Base-by-base conservation (phyloP, 2,113 vertebrate genomes). In the Ochotona princeps region DNA sequence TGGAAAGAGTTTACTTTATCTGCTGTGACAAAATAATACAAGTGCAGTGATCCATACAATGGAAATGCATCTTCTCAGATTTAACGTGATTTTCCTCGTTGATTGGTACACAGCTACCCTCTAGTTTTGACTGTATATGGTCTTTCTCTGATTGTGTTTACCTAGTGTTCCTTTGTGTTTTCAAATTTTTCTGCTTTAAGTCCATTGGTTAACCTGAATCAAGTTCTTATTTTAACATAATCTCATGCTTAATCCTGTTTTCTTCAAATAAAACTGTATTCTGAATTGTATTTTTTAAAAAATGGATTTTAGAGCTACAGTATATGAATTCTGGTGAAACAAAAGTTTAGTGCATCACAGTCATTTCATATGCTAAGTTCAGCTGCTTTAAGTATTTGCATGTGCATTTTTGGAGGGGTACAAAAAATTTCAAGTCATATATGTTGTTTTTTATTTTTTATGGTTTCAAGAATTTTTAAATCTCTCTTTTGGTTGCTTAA, bases 321-420 rank as follows among this genome's bases (percentile, higher is more conserved):
- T 18, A 51, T 80, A 51, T 12, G 1, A 30, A 60, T 84, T 80
- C 74, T 1, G 11, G 8, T 18, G 18, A 12, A 72, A 79, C 9
- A 85, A 8, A 57, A 83, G 15, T 66, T 35, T 23, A 54, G 26
- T 7, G 44, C 7, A 47, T 21, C 78, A 70, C 12, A 65, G 26
- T 38, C 28, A 83, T 78, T 10, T 67, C 15, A 67, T n/a, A 73
- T 80, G 9, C 60, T 74, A 67, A 85, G 30, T 67, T 67, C 84
- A 67, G 7, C 25, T 89, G 8, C 47, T 84, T 21, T 89, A 84
- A 89, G 80, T 73, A 83, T 84, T 66, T 73, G 11, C 84, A 44
- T 67, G 13, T 8, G 67, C 35, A 21, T 54, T 89, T 84, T 54
- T 66, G 32, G 15, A 1, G 73, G 25, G 73, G 25, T 4, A 89